Conservation (phyloP, 2,113 vertebrate species). For the Microtus montanus region DNA sequence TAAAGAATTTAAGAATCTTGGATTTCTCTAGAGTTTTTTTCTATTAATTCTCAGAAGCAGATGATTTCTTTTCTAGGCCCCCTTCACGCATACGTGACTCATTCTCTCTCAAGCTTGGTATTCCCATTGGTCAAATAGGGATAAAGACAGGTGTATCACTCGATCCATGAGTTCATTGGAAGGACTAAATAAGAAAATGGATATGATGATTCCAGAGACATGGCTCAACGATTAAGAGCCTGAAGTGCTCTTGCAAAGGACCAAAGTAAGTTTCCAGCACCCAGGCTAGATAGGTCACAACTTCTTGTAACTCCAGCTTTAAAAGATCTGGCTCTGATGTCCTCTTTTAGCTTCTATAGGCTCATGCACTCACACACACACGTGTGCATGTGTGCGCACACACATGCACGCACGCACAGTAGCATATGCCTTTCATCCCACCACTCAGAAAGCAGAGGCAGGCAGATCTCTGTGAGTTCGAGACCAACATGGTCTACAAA, state of each 20-base stretch:
- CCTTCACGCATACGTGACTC: not conserved
- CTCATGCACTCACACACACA: not conserved
- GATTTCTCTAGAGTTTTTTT: not conserved
- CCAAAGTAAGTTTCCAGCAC: no score
- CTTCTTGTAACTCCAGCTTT: not conserved
- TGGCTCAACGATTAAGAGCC: not conserved
- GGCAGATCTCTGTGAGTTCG: not conserved
- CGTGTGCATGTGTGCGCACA: accelerated
- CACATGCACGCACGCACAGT: not conserved
- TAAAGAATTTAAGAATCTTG: not conserved
- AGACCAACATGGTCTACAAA: not conserved
- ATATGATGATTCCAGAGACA: not conserved
- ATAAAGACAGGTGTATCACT: not conserved
- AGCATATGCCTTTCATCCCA: not conserved
- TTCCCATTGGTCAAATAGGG: not conserved
- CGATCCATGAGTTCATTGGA: not conserved
- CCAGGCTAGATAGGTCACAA: no score
- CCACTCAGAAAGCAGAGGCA: not conserved
- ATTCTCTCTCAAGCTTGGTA: not conserved
- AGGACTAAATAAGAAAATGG: not conserved
- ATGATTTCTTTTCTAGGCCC: not conserved
- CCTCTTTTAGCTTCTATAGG: not conserved
- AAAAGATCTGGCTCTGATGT: not conserved
- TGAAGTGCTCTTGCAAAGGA: not conserved
- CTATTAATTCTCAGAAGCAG: not conserved